Conservation (phyloP, 2,888 invertebrate genomes). For the Ischnus inquisitorius region DNA sequence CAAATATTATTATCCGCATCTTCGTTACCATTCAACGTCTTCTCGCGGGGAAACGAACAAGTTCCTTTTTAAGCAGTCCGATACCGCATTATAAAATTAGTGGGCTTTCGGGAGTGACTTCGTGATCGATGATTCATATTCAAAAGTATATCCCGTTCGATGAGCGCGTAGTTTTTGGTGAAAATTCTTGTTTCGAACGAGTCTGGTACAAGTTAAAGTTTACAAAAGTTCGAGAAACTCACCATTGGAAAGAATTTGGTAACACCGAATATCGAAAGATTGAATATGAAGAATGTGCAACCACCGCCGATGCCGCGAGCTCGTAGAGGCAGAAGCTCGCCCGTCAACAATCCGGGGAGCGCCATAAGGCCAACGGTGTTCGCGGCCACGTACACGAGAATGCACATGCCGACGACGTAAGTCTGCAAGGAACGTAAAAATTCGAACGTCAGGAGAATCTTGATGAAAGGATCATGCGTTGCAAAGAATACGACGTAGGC, state of each 20-base stretch:
- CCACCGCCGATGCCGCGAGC: slow-evolving; percentile 92
- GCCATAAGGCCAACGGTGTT: slow-evolving; percentile 92
- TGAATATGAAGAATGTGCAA: slow-evolving; percentile 90
- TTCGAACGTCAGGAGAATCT: neutral
- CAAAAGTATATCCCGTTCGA: too few species aligned
- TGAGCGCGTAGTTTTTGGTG: too few species aligned
- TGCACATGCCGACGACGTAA: slow-evolving; percentile 85
- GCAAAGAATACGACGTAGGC: slow-evolving; percentile 11
- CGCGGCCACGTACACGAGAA: slow-evolving; percentile 90
- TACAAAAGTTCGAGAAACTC: slow-evolving; percentile 72
- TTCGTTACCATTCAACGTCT: too few species aligned
- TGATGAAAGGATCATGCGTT: slow-evolving; percentile 10
- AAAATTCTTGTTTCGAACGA: too few species aligned
- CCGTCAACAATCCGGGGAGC: slow-evolving; percentile 91
- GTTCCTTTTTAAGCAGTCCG: too few species aligned
- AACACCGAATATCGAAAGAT: slow-evolving; percentile 89
- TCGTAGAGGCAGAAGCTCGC: slow-evolving; percentile 91
- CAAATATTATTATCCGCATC: too few species aligned
- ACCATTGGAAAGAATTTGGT: slow-evolving; percentile 91
- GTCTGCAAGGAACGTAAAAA: slow-evolving; percentile 69
- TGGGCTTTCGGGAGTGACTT: too few species aligned
- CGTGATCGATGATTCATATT: too few species aligned
- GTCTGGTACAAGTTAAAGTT: neutral
- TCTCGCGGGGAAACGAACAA: too few species aligned
- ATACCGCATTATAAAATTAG: too few species aligned